A percentile compares a stretch with the other conserved stretches of the same genome.
Conservation (phyloP, 2,113 vertebrate genomes). For the Poecile atricapillus region DNA sequence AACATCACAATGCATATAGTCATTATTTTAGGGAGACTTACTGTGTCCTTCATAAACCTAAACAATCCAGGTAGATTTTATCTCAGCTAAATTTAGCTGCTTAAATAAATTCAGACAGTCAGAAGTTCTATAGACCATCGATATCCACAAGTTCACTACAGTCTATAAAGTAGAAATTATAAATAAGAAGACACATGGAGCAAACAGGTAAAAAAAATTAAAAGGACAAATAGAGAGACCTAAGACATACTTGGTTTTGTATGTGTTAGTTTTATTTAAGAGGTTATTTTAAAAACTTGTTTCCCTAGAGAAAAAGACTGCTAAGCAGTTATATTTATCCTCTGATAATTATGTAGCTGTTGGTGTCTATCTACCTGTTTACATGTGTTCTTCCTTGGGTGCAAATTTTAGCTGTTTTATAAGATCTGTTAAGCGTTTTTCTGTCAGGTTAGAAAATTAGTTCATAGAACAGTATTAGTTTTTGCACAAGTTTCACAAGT, state of each 20-base stretch:
- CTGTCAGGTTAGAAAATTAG: background rate
- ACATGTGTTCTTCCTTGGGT: background rate
- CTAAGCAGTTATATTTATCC: background rate
- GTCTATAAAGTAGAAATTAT: background rate
- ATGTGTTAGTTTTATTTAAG: background rate
- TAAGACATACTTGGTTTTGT: background rate
- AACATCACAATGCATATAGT: background rate
- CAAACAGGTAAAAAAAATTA: background rate
- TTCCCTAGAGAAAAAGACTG: background rate
- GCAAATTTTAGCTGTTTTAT: background rate
- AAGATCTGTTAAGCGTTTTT: background rate
- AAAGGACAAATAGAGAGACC: background rate
- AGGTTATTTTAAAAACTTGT: background rate
- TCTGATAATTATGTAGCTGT: background rate
- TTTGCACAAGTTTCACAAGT: background rate
- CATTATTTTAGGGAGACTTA: background rate
- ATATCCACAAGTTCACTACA: background rate
- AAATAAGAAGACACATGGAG: background rate
- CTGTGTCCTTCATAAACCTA: background rate
- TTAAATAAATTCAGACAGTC: background rate
- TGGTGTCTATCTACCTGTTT: background rate
- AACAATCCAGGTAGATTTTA: background rate
- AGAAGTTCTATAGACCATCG: background rate
- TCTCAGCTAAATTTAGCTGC: background rate
- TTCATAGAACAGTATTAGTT: background rate